Evolutionary conservation across 2,113 vertebrate species (phyloP).

Genomic region (Butorides virescens): DNA sequence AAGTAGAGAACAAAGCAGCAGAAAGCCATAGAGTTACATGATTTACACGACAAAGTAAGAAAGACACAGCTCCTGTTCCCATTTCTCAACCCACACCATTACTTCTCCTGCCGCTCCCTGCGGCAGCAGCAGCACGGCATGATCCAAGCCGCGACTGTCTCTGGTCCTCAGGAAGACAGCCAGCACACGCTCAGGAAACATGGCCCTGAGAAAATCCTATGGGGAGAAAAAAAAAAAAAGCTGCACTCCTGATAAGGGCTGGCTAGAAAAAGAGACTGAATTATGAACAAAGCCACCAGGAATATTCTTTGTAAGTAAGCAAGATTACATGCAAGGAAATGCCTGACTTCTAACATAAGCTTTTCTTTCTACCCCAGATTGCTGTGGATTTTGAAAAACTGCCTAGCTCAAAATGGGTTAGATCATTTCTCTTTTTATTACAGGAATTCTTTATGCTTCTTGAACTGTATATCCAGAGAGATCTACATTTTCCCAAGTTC

Average conservation of each 20-base stretch:
- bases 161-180: neutral
- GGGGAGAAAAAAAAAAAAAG: neutral
- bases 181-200: neutral
- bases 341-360: neutral
- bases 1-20: neutral
- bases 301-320: neutral
- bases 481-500: neutral
- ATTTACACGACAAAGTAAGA: neutral
- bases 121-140: neutral
- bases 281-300: neutral
- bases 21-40: neutral
- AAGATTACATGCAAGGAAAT: neutral
- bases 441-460: neutral
- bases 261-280: neutral
- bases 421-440: neutral
- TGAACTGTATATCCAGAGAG: neutral
- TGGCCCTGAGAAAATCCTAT: neutral
- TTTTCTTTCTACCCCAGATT: neutral
- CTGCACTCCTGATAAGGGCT: neutral
- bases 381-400: neutral
- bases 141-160: neutral
- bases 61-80: neutral
- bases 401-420: neutral
- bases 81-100: neutral
- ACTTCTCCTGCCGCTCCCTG: neutral